phyloP scores from a whole-genome alignment of 2,888 invertebrate species.

The Stomorhina lunata region DNA sequence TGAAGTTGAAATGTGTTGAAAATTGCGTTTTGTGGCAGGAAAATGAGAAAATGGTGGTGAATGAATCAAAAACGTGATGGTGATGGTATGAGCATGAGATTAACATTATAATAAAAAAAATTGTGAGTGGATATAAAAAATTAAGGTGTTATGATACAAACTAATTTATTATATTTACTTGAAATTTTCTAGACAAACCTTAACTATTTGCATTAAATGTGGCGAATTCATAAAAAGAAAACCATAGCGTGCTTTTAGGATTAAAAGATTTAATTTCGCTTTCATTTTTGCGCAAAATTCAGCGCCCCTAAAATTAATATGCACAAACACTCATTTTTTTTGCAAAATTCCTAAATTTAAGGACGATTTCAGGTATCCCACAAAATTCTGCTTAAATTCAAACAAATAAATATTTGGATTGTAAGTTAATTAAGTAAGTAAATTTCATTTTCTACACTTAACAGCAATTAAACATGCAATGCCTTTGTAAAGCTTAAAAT shows the following conservation, averaged over 20 bases:
- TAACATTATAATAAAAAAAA: no score
- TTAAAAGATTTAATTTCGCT: slow-evolving; percentile 20
- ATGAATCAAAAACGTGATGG: no score
- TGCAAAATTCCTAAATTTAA: no score
- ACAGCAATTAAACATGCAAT: slow-evolving; percentile 17
- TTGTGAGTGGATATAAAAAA: no score
- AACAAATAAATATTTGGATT: not conserved
- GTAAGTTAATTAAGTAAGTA: not conserved
- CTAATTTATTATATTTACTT: no score
- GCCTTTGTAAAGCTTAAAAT: not conserved
- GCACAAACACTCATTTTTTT: slow-evolving; percentile 18
- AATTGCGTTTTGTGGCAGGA: not conserved
- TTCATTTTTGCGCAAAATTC: not conserved
- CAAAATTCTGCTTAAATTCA: no score
- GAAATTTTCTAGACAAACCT: no score
- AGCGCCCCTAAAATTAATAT: slow-evolving; percentile 7
- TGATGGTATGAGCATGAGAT: no score
- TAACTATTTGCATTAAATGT: not conserved
- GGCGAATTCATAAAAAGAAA: not conserved
- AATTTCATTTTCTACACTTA: not conserved
- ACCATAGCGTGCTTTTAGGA: not conserved
- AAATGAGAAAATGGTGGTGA: not conserved
- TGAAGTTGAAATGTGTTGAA: not conserved
- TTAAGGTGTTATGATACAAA: no score
- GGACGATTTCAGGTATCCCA: no score